Conservation (phyloP, 1,140 invertebrate genomes). For the Drosophila kepulauana region DNA sequence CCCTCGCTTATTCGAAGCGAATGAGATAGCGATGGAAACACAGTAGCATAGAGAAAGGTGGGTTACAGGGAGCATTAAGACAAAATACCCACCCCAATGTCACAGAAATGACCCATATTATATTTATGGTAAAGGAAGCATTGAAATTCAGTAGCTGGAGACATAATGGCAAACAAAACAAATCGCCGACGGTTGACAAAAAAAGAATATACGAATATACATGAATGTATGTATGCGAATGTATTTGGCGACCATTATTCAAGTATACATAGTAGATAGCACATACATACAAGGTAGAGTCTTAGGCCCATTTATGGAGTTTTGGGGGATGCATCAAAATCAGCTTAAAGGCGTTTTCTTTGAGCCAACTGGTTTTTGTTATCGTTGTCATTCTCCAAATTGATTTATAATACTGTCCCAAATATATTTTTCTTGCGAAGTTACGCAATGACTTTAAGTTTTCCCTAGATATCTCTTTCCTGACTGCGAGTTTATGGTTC, state of each 20-base stretch:
- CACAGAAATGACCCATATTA: slow-evolving; percentile 83
- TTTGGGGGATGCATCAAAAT: slow-evolving; percentile 50
- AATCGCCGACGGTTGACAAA: slow-evolving; percentile 66
- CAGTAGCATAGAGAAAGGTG: no score
- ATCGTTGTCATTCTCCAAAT: slow-evolving; percentile 58
- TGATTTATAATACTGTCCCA: slow-evolving; percentile 78
- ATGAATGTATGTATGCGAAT: slow-evolving; percentile 38
- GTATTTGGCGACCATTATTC: slow-evolving; percentile 3
- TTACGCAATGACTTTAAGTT: slow-evolving; percentile 28
- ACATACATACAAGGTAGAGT: neutral
- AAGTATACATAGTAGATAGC: slow-evolving; percentile 10
- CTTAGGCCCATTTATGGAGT: slow-evolving; percentile 4
- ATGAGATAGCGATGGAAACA: no score
- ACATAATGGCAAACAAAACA: slow-evolving; percentile 81
- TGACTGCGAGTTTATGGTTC: neutral
- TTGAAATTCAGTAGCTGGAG: slow-evolving; percentile 78
- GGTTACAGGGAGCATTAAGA: neutral
- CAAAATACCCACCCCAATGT: slow-evolving; percentile 60
- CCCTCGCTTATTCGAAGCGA: no score
- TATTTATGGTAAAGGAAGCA: slow-evolving; percentile 74
- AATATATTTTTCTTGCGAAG: slow-evolving; percentile 52
- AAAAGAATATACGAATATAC: slow-evolving; percentile 15
- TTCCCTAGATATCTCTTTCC: slow-evolving; percentile 8
- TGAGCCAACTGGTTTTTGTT: slow-evolving; percentile 58
- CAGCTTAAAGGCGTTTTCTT: slow-evolving; percentile 64